A percentile compares a stretch with the other conserved stretches of the same genome.
Conservation (phyloP, 1,140 invertebrate species). For the Drosophila melanogaster region Release_6_plus_ISO1_MT NT_033779.5:16680501-16681000, state of each 20-base stretch:
- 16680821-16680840: conserved; percentile 46
- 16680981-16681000: conserved; percentile 66
- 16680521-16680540: background rate
- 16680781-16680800: conserved; percentile 53
- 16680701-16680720: conserved; percentile 22
- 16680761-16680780: conserved; percentile 55
- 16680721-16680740: conserved; percentile 67
- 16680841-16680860: conserved; percentile 42
- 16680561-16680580: background rate
- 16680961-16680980: conserved; percentile 67
- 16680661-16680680: conserved; percentile 8
- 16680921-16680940: conserved; percentile 28
- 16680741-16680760: conserved; percentile 74
- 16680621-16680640: background rate
- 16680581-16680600: background rate
- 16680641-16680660: conserved; percentile 1
- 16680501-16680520: no score
- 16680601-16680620: conserved; percentile 3
- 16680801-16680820: conserved; percentile 34
- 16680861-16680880: conserved; percentile 10
- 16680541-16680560: background rate
- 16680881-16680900: conserved; percentile 33
- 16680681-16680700: conserved; percentile 14
- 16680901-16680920: background rate
- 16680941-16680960: conserved; percentile 63